Conservation (phyloP, 64 coral and sea anemone species). For the Acropora tenuis region DNA sequence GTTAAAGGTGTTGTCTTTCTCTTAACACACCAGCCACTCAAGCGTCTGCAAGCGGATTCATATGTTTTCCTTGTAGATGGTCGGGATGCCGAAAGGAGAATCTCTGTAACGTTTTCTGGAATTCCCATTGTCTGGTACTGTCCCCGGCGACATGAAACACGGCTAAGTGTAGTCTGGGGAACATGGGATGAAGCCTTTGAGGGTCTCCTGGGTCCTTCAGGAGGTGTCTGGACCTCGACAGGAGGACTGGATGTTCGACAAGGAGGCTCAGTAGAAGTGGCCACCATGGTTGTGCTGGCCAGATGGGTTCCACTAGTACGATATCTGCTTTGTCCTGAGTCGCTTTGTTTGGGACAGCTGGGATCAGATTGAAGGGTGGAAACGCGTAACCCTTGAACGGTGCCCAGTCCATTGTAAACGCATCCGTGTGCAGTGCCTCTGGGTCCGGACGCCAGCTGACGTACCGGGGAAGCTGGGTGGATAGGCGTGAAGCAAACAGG, state of each 20-base stretch:
- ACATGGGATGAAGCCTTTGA: not conserved
- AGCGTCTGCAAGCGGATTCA: conserved; percentile 6
- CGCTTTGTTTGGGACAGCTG: conserved; percentile 19
- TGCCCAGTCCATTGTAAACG: conserved; percentile 15
- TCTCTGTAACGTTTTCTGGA: not conserved
- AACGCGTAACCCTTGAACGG: conserved; percentile 7
- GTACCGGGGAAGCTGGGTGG: not conserved
- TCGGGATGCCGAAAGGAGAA: not conserved
- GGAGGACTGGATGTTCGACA: not conserved
- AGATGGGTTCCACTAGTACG: conserved; percentile 1
- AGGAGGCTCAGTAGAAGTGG: conserved; percentile 21
- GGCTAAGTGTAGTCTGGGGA: too few species aligned
- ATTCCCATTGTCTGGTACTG: conserved; percentile 5
- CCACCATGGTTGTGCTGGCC: conserved; percentile 5
- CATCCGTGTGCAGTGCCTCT: not conserved
- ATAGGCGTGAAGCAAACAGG: too few species aligned
- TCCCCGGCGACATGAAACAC: not conserved
- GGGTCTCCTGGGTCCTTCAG: not conserved
- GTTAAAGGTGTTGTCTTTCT: not conserved
- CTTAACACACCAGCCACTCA: not conserved
- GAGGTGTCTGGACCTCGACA: too few species aligned
- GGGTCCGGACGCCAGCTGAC: not conserved
- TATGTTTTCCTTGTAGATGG: conserved; percentile 13
- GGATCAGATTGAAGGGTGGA: conserved; percentile 22
- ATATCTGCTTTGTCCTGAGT: conserved; percentile 17